Base-by-base conservation (phyloP, 2,888 invertebrate genomes). In the Augiades crinisus region DNA sequence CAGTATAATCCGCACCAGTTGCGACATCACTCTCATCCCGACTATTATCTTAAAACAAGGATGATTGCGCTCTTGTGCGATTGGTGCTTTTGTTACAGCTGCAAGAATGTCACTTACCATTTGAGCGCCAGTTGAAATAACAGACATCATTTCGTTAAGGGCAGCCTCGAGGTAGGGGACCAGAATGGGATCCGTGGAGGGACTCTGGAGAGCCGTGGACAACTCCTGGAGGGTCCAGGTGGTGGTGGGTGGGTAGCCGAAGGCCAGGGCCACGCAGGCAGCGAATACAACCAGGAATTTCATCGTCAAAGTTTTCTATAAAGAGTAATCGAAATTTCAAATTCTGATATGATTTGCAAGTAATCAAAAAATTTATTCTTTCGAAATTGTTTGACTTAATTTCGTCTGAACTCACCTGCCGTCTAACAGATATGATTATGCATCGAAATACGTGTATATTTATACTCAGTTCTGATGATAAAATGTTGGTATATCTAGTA, bases 231-330 rank as follows among this genome's bases (percentile, higher is more conserved):
- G 62, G 14, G 70, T 72, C 73, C 78, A 60, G 3, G 36, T 44
- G 33, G 47, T 62, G 63, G 59, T 54, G 12, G 65, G 64, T 30
- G 67, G 68, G 27, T 67, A 66, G 45, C 73, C 65, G 10, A 54
- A 49, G 17, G 59, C 53, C 37, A 65, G 47, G 16, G 65, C 65
- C 54, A 62, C 43, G 41, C 79, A 19, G 56, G 78, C 74, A 38
- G 68, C 70, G 63, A 84, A 74, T n/a, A 75, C 66, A 47, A 72
- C 68, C 59, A 82, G 60, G 72, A 78, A 76, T 70, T 82, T 83
- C 83, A 82, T 82, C 44, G 63, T 74, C 14, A 47, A 8, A 16
- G 50, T 37, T 54, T 55, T 24, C n/a, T 8, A 7, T 3, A 27
- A 27, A 27, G 0, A 27, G 2, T 27, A 10, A 27, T n/a, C 3